A percentile compares a stretch with the other conserved stretches of the same genome.
These are phyloP conservation scores for Empidonax traillii DNA, from an alignment of 2,113 vertebrate species.

Conservation along the genomic window DNA sequence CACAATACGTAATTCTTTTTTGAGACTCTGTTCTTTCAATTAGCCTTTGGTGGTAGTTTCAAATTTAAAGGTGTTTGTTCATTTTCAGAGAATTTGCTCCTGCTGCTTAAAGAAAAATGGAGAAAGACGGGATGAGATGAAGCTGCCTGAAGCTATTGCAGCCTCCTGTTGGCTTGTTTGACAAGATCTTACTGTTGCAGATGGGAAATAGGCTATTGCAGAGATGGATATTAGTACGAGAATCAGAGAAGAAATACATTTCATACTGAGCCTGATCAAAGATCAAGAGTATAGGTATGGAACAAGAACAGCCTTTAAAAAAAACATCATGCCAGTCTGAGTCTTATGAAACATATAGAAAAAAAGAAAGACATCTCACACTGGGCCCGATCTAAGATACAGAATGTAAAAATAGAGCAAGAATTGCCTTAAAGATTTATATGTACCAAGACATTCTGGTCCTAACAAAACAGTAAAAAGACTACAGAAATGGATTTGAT, in stretches of 20 bases:
- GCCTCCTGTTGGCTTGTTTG: neutral
- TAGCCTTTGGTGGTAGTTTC: conserved; percentile 53
- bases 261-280: neutral
- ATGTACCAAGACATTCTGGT: neutral
- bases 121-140: neutral
- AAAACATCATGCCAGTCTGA: neutral
- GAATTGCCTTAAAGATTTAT: neutral
- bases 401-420: neutral
- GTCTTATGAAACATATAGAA: neutral
- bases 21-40: conserved; percentile 48
- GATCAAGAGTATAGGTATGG: neutral
- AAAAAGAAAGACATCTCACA: neutral
- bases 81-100: conserved; percentile 45
- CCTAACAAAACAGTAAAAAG: neutral
- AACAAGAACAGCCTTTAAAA: neutral
- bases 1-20: conserved; percentile 51
- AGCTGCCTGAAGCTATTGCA: neutral
- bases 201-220: neutral
- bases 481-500: accelerated
- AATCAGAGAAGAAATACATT: neutral
- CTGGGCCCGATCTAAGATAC: neutral
- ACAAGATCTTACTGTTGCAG: neutral
- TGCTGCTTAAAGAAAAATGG: conserved; percentile 9
- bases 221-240: neutral
- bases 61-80: conserved; percentile 48